Evolutionary conservation across 2,113 vertebrate genomes (phyloP).

Genomic region (Laticauda colubrina): DNA sequence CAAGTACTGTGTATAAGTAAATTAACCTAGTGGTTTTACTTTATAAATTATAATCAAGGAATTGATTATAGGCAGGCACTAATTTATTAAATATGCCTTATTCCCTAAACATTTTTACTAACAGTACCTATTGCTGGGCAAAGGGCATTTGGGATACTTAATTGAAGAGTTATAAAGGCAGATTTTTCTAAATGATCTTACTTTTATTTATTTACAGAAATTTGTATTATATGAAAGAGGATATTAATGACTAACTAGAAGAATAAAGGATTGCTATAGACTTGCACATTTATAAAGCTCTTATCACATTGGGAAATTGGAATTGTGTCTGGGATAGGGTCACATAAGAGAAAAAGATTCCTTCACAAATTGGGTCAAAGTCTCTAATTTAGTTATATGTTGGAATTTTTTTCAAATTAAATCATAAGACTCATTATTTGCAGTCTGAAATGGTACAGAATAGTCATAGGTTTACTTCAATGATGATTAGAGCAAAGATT

Average conservation of each 20-base stretch:
- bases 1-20: constrained; percentile 41
- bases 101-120: constrained; percentile 47
- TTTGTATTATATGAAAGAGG: constrained; percentile 6
- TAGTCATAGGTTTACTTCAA: not conserved
- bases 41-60: constrained; percentile 52
- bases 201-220: constrained; percentile 9
- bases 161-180: constrained; percentile 54
- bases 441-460: not conserved
- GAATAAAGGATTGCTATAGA: not conserved
- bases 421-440: not conserved
- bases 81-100: constrained; percentile 17
- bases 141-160: constrained; percentile 38
- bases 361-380: not conserved
- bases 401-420: not conserved
- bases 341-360: not conserved
- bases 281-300: not conserved
- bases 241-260: constrained; percentile 11
- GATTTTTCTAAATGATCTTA: constrained; percentile 50
- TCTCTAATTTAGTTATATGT: not conserved
- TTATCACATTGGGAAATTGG: not conserved
- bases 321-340: not conserved
- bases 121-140: constrained; percentile 26
- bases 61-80: constrained; percentile 5
- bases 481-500: not conserved
- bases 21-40: constrained; percentile 42